Base-by-base conservation (phyloP, 1,140 invertebrate species). In the Diorhabda carinulata region DNA sequence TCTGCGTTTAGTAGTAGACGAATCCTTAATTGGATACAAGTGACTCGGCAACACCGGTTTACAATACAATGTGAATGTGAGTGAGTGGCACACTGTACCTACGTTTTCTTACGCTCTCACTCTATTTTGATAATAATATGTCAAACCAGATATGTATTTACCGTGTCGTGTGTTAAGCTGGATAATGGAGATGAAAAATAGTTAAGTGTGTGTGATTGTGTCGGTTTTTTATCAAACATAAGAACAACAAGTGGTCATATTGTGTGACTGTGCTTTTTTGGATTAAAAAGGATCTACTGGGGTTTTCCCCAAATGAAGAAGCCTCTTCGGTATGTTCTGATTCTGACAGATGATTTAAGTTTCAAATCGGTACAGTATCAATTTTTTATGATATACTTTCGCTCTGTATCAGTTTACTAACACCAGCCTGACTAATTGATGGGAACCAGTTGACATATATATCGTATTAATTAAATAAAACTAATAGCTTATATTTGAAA, bases 81-180 rank as follows among this genome's bases (percentile, higher is more conserved):
- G 63, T 44, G 63, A 64, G 63, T 64, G 63, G 25, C 52, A 40
- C 45, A 43, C 44, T 40, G 52, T 57, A 64, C 45, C 47, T 52
- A 52, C 47, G 47, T 64, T 64, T 45, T 64, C 45, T 45, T 45
- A 45, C 52, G 43, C 52, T 64, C 63, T 64, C 63, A 64, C 63
- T 64, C 63, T 64, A 52, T 64, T 64, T 47, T 64, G 63, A 64
- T 64, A 64, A 64, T 64, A 64, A 64, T 64, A 64, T 64, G 63
- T 64, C 63, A 64, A 64, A 64, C 45, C 44, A 44, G 63, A 64
- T 64, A 64, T 64, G 43, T 64, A 44, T 64, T 64, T 64, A 64
- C 63, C 45, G 47, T 44, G 63, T 64, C 63, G 52, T 64, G 63
- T 64, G 63, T 41, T 64, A 52, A 64, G 45, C 63, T 64, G 9